phyloP scores from a whole-genome alignment of 2,888 invertebrate species.

The Schizaphis graminum region DNA sequence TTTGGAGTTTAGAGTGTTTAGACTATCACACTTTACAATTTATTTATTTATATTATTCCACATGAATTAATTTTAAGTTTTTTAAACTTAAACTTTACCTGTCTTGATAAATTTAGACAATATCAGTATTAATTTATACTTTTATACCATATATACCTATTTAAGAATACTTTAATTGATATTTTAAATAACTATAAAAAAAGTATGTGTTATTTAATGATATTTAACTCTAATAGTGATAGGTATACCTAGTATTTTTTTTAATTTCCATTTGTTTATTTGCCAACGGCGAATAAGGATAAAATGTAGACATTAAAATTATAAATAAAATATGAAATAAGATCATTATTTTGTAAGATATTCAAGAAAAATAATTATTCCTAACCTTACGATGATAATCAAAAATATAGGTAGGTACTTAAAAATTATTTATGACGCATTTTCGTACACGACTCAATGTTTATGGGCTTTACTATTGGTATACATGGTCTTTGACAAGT shows the following conservation, averaged over 20 bases:
- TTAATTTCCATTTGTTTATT: background rate
- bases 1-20: background rate
- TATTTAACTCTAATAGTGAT: background rate
- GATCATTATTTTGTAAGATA: background rate
- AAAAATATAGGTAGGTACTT: constrained; percentile 17
- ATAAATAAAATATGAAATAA: constrained; percentile 4
- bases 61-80: background rate
- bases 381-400: background rate
- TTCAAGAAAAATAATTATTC: background rate
- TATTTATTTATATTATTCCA: background rate
- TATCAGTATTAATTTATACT: background rate
- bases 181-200: background rate
- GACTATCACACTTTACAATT: background rate
- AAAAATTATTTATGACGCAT: constrained; percentile 40
- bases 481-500: background rate
- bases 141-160: background rate
- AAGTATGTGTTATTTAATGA: background rate
- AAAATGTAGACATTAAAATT: background rate
- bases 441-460: constrained; percentile 48
- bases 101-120: background rate
- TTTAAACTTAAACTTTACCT: background rate
- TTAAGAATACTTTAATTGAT: too few species aligned
- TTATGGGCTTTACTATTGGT: constrained; percentile 33
- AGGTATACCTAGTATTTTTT: background rate
- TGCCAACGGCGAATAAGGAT: background rate